A percentile compares a stretch with the other conserved stretches of the same genome.
phyloP scores from a whole-genome alignment of 2,113 vertebrate species.

The Eptesicus fuscus region DNA sequence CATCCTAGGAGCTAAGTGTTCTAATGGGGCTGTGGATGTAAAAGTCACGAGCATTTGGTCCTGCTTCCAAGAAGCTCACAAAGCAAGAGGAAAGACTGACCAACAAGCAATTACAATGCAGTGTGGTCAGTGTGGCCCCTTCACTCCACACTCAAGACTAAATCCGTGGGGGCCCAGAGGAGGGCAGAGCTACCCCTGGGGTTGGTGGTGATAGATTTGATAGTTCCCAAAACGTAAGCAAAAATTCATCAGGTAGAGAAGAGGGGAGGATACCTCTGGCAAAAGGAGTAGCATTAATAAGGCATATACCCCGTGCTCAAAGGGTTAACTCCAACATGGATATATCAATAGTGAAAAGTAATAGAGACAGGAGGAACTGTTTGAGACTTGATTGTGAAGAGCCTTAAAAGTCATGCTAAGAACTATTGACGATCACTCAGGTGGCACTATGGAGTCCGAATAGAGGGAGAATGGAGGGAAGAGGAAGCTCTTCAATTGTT shows the following conservation, averaged over 20 bases:
- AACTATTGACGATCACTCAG: not conserved
- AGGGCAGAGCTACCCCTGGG: not conserved
- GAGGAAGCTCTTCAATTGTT: not conserved
- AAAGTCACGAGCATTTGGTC: constrained; percentile 19
- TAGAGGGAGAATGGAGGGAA: not conserved
- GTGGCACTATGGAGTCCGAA: not conserved
- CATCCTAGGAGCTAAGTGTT: not conserved
- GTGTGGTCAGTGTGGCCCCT: not conserved
- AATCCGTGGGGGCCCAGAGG: not conserved
- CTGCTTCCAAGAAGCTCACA: not conserved
- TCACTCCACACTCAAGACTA: not conserved
- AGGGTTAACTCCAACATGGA: not conserved
- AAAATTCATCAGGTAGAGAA: not conserved
- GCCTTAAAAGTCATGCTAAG: not conserved
- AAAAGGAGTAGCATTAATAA: not conserved
- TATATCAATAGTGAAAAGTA: not conserved
- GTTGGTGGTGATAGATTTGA: not conserved
- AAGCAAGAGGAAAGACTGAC: not conserved
- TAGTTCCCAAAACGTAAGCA: not conserved
- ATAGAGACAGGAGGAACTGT: not conserved
- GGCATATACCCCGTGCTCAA: not conserved
- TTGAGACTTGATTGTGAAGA: constrained; percentile 5
- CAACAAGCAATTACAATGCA: not conserved
- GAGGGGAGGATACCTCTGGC: not conserved
- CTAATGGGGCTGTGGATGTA: not conserved